Evolutionary conservation across 2,888 invertebrate genomes (phyloP).

Genomic region (Osmoderma eremita): DNA sequence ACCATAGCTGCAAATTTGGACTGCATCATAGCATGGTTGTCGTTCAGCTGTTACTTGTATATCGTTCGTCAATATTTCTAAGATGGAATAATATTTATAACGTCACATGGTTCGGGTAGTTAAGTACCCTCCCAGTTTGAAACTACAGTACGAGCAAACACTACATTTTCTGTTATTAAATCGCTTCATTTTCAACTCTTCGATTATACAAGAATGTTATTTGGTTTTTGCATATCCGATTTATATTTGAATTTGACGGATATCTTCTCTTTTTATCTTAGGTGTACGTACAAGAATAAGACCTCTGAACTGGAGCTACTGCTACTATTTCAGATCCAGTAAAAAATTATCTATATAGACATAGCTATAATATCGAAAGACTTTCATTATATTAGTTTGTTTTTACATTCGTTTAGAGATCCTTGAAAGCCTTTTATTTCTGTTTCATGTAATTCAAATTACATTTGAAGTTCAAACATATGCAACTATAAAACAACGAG

Average conservation of each 20-base stretch:
- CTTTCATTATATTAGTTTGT: slow-evolving; percentile 49
- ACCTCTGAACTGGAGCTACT: slow-evolving; percentile 55
- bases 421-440: slow-evolving; percentile 57
- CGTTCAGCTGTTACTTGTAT: no score
- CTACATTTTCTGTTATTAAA: no score
- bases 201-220: slow-evolving; percentile 21
- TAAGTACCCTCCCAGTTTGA: no score
- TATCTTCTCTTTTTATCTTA: slow-evolving; percentile 23
- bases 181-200: neutral
- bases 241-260: slow-evolving; percentile 22
- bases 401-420: slow-evolving; percentile 60
- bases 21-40: no score
- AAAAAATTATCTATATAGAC: slow-evolving; percentile 63
- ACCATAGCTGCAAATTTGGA: no score
- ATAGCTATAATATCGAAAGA: slow-evolving; percentile 60
- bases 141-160: neutral
- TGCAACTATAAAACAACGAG: slow-evolving; percentile 10
- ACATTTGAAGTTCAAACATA: slow-evolving; percentile 24
- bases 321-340: slow-evolving; percentile 58
- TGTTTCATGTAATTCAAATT: slow-evolving; percentile 35
- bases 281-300: slow-evolving; percentile 48
- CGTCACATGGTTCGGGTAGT: no score
- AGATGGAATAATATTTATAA: no score
- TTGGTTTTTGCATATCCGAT: slow-evolving; percentile 2
- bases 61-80: no score